Base-by-base conservation (phyloP, 2,888 invertebrate genomes). In the Nemotelus pantherinus region DNA sequence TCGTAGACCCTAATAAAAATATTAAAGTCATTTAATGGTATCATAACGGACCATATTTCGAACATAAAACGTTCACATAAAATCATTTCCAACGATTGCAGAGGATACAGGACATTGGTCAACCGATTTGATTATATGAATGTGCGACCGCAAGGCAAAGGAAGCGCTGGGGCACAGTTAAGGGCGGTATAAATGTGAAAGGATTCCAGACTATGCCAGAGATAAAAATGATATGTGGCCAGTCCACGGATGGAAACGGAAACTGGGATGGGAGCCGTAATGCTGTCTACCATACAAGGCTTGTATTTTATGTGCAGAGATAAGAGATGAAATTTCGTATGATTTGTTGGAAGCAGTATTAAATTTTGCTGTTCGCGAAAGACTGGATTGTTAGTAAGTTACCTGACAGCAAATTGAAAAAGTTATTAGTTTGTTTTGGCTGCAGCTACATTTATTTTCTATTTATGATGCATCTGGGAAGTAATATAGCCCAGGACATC, bases 21-120 rank as follows among this genome's bases (percentile, higher is more conserved):
- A 79, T 79, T 79, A 79, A 76, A 77, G 68, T 65, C 76, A 70
- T 77, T 75, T 79, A 77, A 76, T 79, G 63, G 75, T 44, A 64
- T 71, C 50, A 77, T 77, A 79, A 79, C 68, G 64, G 57, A 77
- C 75, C 74, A 79, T 79, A 79, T 77, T 77, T 75, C 57, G 60
- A 45, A 63, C 77, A 79, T 79, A 79, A 79, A 79, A 68, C 74
- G 77, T 75, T 77, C 60, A 77, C 79, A 79, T 79, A 79, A 79
- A 79, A 79, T 79, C 77, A 77, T 79, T 77, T 70, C 64, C 67
- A 68, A 64, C 65, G 65, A 67, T 10, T 76, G 65, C 48, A 2
- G 10, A 9, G 25, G 65, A 63, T 50, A 64, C 55, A 67, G 64
- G 76, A 74, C 63, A 44, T 45, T 68, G 77, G 77, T 77, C 77